Evolutionary conservation across 1,140 invertebrate genomes (phyloP), one percentile per base, ranked within the genome.

Genomic region (Leptestheria dahalacensis): DNA sequence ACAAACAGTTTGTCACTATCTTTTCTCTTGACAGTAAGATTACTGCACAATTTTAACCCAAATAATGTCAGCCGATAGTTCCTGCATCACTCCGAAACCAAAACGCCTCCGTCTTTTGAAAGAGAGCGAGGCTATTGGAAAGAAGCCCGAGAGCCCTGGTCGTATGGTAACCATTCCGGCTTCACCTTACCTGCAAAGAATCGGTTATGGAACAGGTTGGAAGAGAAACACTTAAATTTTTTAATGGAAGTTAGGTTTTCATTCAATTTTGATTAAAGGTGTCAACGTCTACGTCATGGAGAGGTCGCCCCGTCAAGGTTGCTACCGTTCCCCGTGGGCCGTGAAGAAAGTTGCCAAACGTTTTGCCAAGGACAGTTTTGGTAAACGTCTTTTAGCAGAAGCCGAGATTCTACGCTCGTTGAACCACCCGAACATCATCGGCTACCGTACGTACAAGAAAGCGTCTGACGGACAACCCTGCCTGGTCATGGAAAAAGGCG

Each of bases 401-500:
- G 87, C 85, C 1, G 75, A 82, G 18, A 70, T 86, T 56, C 69
- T 85, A 20, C 78, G 79, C 59, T 75, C 78, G 57, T 74, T 91
- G 46, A 79, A 80, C 24, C 88, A 91, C 74, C 85, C 85, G 1
- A 88, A 91, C 66, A 86, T 91, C 51, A 81, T 91, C 2, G 87
- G 86, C 0, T 91, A 85, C 66, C 75, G 87, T 41, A 85, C 79
- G 2, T 59, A 56, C 18, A 74, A 77, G 1, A 77, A 80, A 62
- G 71, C 70, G 0, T 66, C 71, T 1, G 79, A 82, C 59, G 79
- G 84, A 1, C 59, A 65, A 18, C 64, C 64, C 10, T 66, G 66
- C 47, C 62, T 75, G 9, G 70, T 68, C 3, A 73, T 75, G 73
- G 79, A 83, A 59, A 74, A 79, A 62, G 80, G 79, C 49, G 69